phyloP scores from a whole-genome alignment of 2,888 invertebrate species.

The Iselma pallidipennis region DNA sequence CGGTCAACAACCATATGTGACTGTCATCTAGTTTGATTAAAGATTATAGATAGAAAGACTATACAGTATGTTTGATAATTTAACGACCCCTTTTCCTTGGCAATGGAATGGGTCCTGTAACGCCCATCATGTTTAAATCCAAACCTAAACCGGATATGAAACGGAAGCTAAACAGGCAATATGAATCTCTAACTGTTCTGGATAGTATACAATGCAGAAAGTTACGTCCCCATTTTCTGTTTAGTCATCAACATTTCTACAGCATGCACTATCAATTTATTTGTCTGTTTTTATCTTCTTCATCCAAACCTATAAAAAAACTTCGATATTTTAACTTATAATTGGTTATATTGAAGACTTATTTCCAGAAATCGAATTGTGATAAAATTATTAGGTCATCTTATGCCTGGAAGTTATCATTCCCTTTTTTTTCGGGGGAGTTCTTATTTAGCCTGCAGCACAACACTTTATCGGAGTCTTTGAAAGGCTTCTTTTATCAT shows the following conservation, averaged over 20 bases:
- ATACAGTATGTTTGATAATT: too few species aligned
- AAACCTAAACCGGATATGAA: background rate
- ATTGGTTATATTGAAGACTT: background rate
- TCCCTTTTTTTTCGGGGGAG: background rate
- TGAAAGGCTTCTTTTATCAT: background rate
- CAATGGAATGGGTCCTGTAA: too few species aligned
- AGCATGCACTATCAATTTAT: background rate
- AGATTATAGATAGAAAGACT: too few species aligned
- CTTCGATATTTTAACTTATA: too few species aligned
- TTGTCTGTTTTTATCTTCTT: too few species aligned
- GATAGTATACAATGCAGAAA: background rate
- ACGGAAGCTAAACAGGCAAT: background rate
- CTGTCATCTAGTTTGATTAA: too few species aligned
- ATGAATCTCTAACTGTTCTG: background rate
- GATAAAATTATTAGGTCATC: background rate
- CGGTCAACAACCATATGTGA: background rate
- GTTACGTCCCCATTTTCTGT: background rate
- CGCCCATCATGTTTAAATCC: background rate
- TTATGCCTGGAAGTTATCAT: background rate
- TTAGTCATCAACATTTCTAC: background rate
- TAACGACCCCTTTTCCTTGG: too few species aligned
- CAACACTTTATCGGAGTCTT: background rate
- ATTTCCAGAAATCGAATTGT: background rate
- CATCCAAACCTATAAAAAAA: too few species aligned
- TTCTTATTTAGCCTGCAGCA: background rate